These are phyloP conservation scores for Strix aluco DNA, from an alignment of 2,113 vertebrate genomes.

Conservation along the genomic window DNA sequence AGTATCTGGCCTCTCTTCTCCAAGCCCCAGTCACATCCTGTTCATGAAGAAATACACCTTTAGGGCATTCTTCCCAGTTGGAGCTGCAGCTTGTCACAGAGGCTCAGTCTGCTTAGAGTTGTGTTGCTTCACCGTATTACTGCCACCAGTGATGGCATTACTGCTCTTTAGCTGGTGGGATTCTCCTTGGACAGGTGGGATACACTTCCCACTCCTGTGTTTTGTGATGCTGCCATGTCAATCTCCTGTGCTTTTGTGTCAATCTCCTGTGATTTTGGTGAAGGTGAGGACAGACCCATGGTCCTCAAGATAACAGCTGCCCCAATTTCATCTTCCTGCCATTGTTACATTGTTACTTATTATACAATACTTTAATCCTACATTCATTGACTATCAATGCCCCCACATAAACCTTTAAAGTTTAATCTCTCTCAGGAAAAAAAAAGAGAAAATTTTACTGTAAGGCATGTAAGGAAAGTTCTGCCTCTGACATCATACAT, in stretches of 20 bases:
- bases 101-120: not conserved
- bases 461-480: not conserved
- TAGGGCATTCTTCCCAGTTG: not conserved
- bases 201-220: not conserved
- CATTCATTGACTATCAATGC: not conserved
- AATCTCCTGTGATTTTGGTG: not conserved
- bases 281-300: not conserved
- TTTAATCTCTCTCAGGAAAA: not conserved
- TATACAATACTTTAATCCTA: not conserved
- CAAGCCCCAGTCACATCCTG: not conserved
- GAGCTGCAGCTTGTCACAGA: not conserved
- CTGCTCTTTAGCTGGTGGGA: not conserved
- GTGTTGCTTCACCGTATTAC: not conserved
- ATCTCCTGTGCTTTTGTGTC: not conserved
- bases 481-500: not conserved
- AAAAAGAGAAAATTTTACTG: not conserved
- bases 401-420: not conserved
- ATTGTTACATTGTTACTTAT: not conserved
- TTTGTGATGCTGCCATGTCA: not conserved
- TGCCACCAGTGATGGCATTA: not conserved
- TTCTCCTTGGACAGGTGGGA: not conserved
- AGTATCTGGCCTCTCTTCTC: not conserved
- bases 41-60: not conserved
- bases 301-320: not conserved
- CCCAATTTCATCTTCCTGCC: not conserved